Base-by-base conservation (phyloP, 2,888 invertebrate genomes). In the Leptinotarsa juncta region DNA sequence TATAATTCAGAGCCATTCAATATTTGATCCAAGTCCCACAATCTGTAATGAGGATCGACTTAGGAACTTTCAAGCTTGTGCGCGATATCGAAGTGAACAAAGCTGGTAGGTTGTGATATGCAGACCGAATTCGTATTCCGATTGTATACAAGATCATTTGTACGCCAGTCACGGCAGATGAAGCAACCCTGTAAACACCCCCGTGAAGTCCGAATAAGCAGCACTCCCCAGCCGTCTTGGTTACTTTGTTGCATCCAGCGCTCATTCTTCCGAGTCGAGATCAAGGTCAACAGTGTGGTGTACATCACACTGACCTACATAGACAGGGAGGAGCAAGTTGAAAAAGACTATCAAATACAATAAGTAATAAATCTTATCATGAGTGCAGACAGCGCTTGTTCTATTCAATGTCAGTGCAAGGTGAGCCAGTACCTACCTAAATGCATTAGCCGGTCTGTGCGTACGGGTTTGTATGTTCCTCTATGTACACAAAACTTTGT, bases 391-490 rank as follows among this genome's bases (percentile, higher is more conserved):
- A 83, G 79, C 79, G 81, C 81, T 81, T 79, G 80, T 81, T 84
- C 84, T 85, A 84, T 85, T 83, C 86, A 86, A 86, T 86, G 86
- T 86, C 86, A 86, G 81, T 80, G 81, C 86, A 86, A 86, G 86
- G 86, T 85, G 85, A 86, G 85, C 86, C 83, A 82, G 85, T 85
- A 83, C 62, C 62, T 62, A 82, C 62, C 62, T 62, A 82, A 65
- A 85, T 82, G 75, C 80, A 78, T 80, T 77, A 78, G 77, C 75
- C 76, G 73, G 73, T 72, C 73, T 62, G 68, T 74, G 74, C 26
- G 69, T 72, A 73, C 66, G 62, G 71, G 71, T 70, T 76, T 67
- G 76, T 74, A 57, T 69, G 72, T 74, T 69, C 23, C 10, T 75
- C 75, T 77, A 75, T 75, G 78, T 78, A 78, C 75, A 78, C 73